Base-by-base conservation (phyloP, 1,140 invertebrate species). In the Procambarus virginalis region DNA sequence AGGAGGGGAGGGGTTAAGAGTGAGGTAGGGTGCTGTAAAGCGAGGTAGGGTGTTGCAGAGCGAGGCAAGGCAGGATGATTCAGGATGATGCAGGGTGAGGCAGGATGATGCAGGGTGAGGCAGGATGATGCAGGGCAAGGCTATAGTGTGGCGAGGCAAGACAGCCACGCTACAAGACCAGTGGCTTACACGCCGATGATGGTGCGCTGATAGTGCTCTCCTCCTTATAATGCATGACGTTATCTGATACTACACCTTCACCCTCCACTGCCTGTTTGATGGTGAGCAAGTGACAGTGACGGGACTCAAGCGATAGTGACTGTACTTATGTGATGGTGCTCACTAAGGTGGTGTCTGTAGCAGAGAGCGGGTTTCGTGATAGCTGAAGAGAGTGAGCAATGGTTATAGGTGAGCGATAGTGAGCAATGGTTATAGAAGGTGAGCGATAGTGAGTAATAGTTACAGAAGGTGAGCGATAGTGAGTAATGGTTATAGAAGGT, bases 181-280 rank as follows among this genome's bases (percentile, higher is more conserved):
- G 78, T 45, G 49, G 49, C 48, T 55, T 79, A 34, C 48, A 48
- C 78, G 1, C 20, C 78, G 9, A 17, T 79, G 78, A 79, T 79
- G 78, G 78, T 81, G 79, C 12, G n/a, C 3, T 60, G 79, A 81
- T 81, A 81, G 55, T 60, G 79, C 14, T n/a, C 79, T 2, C 79
- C 60, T 58, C 79, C 55, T 60, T 55, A 81, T 81, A 55, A 34
- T 60, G 51, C 22, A 34, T 60, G 79, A 60, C 55, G 60, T 60
- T 81, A 81, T 81, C 79, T 34, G 79, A 81, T 81, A 60, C 51
- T 6, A 55, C 45, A 17, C 45, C 17, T 49, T 51, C 45, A 51
- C 45, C 73, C 76, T 46, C 17, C 48, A 45, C 76, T n/a, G 17
- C 51, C n/a, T 46, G 51, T 5, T 10, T 6, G 75, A 49, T 34